Evolutionary conservation across 2,888 invertebrate genomes (phyloP), one percentile per base, ranked within the genome.

Genomic region (Morpho deidamia): DNA sequence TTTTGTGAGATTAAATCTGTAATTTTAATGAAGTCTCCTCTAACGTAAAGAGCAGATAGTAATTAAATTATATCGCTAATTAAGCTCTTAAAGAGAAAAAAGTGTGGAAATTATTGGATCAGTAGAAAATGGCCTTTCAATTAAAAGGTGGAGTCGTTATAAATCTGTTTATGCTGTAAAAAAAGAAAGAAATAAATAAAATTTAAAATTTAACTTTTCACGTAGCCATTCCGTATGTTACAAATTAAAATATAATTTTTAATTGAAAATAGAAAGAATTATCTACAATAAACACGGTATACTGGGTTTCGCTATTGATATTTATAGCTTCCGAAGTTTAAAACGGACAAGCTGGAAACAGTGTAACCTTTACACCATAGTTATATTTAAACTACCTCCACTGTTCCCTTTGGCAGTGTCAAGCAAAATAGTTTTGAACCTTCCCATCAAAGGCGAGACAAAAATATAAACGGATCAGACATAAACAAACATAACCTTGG

Each of bases 1-100:
- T 63, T 59, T 56, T 54, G 53, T 60, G 53, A 62, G 60, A 65
- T 62, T 61, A 59, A 56, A 57, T 61, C 58, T 55, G 55, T 60
- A 58, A 59, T 46, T 47, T 53, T 62, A 63, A 62, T 63, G 55
- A 58, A 60, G 53, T 60, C 60, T 60, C 51, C 63, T 52, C 33
- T 42, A 52, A 56, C 46, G 46, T 51, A 35, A 54, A 59, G 43
- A 44, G 44, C 44, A 33, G 44, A 23, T 42, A 49, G 45, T 52
- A 47, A 57, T 52, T 40, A 49, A 49, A 58, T 55, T 41, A 55
- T 11, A 47, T 11, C 23, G 23, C 44, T 44, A 49, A 54, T 54
- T 48, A 40, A 44, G 34, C 41, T 38, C 33, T 48, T 48, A 41
- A 34, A 23, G n/a, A 3, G 8, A 38, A 46, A n/a, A 38, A 39